phyloP scores from a whole-genome alignment of 2,113 vertebrate species.

The Vulpes lagopus region DNA sequence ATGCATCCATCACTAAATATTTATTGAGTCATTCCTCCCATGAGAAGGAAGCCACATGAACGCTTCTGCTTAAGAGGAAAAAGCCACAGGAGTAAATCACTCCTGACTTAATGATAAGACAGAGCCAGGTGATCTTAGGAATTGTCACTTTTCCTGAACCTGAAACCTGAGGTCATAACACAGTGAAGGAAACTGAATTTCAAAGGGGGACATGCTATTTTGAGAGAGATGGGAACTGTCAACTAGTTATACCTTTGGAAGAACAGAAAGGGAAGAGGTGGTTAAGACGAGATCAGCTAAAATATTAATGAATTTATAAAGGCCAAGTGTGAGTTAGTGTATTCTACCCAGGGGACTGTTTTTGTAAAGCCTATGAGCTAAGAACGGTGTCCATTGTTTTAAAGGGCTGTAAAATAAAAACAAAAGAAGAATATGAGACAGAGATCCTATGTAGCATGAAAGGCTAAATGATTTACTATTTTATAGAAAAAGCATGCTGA shows the following conservation, averaged over 20 bases:
- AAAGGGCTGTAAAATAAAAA: slow-evolving; percentile 20
- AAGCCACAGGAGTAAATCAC: background rate
- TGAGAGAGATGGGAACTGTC: background rate
- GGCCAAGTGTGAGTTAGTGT: background rate
- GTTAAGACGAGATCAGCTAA: background rate
- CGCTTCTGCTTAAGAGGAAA: background rate
- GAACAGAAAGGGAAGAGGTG: background rate
- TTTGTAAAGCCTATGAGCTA: background rate
- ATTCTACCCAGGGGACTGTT: background rate
- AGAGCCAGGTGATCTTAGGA: background rate
- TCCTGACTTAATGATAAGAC: background rate
- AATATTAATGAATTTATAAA: background rate
- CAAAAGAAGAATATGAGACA: background rate
- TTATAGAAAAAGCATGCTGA: background rate
- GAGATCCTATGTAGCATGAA: background rate
- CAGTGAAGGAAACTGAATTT: background rate
- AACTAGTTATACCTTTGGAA: background rate
- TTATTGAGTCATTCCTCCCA: background rate
- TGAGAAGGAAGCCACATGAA: background rate
- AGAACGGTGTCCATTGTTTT: background rate
- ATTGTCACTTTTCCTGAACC: background rate
- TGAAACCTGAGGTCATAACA: background rate
- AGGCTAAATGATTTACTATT: background rate
- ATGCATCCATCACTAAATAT: slow-evolving; percentile 24
- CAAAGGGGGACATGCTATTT: background rate